These are phyloP conservation scores for Deroplatys truncata DNA, from an alignment of 2,888 invertebrate genomes.

Conservation along the genomic window DNA sequence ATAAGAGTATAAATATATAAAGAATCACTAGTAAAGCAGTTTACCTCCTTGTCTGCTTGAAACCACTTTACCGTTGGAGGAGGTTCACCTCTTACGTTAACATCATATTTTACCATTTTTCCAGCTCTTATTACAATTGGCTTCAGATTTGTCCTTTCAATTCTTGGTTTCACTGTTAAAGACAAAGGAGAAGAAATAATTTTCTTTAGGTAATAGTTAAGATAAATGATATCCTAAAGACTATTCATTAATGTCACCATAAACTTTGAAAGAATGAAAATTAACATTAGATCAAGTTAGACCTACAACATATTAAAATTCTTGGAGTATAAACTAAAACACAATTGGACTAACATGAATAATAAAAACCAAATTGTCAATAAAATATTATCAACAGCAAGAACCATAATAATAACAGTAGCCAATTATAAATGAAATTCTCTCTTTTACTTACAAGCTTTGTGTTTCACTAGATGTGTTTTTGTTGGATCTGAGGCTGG, in stretches of 20 bases:
- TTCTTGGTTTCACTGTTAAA: slow-evolving; percentile 85
- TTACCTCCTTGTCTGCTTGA: slow-evolving; percentile 67
- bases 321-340: too few species aligned
- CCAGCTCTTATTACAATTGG: slow-evolving; percentile 85
- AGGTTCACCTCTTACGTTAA: slow-evolving; percentile 94
- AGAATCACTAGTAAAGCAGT: background rate
- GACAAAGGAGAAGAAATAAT: slow-evolving; percentile 30
- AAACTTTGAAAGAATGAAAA: too few species aligned
- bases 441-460: slow-evolving; percentile 63
- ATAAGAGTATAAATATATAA: background rate
- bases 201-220: background rate
- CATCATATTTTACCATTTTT: slow-evolving; percentile 86
- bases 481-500: slow-evolving; percentile 87
- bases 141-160: slow-evolving; percentile 92
- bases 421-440: too few species aligned
- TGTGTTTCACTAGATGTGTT: slow-evolving; percentile 83
- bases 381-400: too few species aligned
- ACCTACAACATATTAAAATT: too few species aligned
- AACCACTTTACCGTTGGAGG: slow-evolving; percentile 91
- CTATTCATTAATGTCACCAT: too few species aligned
- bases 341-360: too few species aligned
- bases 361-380: too few species aligned
- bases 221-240: background rate
- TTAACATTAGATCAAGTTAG: too few species aligned
- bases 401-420: too few species aligned